Percentiles rank a stretch among this genome's conserved stretches.
Evolutionary conservation across 2,888 invertebrate species (phyloP).

Genomic region (Pristionchus fissidentatus): DNA sequence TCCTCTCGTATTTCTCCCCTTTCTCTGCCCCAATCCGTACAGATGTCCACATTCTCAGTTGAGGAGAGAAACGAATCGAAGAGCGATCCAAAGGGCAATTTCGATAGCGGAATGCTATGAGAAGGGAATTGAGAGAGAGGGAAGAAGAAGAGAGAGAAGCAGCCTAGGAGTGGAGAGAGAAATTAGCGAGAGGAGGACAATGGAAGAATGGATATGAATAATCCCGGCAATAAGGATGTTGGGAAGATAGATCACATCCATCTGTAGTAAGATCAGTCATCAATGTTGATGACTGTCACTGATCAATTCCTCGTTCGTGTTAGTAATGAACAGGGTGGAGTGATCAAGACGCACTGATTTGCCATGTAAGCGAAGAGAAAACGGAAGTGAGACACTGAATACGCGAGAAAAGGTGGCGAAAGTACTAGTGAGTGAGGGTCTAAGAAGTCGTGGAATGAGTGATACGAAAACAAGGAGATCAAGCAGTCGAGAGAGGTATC

Average conservation of each 20-base stretch:
- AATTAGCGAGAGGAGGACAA: neutral
- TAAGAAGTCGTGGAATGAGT: slow-evolving; percentile 40
- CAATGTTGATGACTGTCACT: no score
- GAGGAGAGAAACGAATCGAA: neutral
- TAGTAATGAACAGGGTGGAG: neutral
- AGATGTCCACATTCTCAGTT: neutral
- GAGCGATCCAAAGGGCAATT: slow-evolving; percentile 36
- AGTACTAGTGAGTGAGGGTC: slow-evolving; percentile 19
- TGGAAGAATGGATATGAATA: neutral
- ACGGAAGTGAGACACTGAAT: neutral
- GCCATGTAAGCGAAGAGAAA: neutral
- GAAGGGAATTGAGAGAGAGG: slow-evolving; percentile 20
- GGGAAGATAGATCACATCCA: no score
- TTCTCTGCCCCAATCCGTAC: neutral
- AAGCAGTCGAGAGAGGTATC: slow-evolving; percentile 41
- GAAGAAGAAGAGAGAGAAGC: neutral
- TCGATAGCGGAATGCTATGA: slow-evolving; percentile 39
- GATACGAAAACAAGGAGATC: slow-evolving; percentile 45
- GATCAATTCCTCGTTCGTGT: no score
- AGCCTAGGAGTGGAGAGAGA: neutral
- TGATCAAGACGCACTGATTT: neutral
- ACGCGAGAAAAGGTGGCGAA: neutral
- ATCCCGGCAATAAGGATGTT: neutral
- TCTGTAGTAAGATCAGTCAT: no score
- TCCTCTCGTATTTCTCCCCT: neutral